phyloP scores from a whole-genome alignment of 1,140 invertebrate genomes.

The Cydia fagiglandana region DNA sequence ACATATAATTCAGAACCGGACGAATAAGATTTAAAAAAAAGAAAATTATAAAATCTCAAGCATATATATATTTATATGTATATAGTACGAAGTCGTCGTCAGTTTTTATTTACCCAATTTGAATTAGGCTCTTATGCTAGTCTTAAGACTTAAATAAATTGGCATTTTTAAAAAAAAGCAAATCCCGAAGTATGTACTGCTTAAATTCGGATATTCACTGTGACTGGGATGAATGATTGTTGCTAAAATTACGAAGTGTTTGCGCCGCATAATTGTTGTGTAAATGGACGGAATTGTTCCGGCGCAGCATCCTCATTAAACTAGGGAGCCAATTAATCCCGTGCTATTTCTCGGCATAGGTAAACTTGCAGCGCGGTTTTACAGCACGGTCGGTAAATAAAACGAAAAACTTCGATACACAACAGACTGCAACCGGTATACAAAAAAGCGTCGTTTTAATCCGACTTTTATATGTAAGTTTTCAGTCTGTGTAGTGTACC shows the following conservation, averaged over 20 bases:
- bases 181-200: neutral
- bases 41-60: no score
- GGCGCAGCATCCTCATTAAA: constrained; percentile 75
- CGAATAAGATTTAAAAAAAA: no score
- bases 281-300: constrained; percentile 73
- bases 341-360: constrained; percentile 54
- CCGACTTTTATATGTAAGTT: no score
- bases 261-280: constrained; percentile 65
- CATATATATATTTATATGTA: no score
- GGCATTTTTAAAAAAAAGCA: no score
- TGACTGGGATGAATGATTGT: neutral
- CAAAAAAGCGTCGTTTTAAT: no score
- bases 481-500: no score
- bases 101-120: no score
- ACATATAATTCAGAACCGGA: no score
- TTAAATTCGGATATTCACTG: neutral
- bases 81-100: no score
- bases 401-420: neutral
- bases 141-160: no score
- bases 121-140: no score
- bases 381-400: neutral
- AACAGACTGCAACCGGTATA: constrained; percentile 9
- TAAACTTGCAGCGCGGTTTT: constrained; percentile 36
- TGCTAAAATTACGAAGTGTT: constrained; percentile 59
- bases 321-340: constrained; percentile 65